Percentiles rank a stretch among this genome's conserved stretches.
These are phyloP conservation scores for Strongylocentrotus purpuratus DNA, from an alignment of 35 echinoderm and acorn worm species.

Conservation along the genomic window DNA sequence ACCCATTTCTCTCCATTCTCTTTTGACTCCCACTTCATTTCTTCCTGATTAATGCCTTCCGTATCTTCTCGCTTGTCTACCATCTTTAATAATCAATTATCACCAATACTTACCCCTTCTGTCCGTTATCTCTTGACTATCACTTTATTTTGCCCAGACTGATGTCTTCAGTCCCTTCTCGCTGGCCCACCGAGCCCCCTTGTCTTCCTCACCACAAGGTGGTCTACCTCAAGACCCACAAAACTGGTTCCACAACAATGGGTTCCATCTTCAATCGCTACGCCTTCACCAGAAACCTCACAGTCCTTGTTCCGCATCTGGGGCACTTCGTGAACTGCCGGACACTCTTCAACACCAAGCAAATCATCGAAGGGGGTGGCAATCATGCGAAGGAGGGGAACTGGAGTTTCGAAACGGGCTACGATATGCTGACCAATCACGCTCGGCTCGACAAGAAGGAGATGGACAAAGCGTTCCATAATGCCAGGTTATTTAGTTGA, in stretches of 20 bases:
- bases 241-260: conserved; percentile 29
- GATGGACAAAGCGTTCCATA: too few species aligned
- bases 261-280: conserved; percentile 28
- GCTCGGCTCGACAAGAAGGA: not conserved
- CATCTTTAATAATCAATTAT: too few species aligned
- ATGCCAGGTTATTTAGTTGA: too few species aligned
- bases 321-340: not conserved
- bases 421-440: conserved; percentile 56
- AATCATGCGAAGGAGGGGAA: not conserved
- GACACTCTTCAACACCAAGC: not conserved
- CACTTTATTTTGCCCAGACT: not conserved
- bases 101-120: too few species aligned
- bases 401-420: not conserved
- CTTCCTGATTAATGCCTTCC: too few species aligned
- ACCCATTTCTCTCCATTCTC: too few species aligned
- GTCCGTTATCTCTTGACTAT: too few species aligned
- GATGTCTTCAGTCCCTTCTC: not conserved
- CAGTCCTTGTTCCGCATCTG: conserved; percentile 1
- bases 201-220: conserved; percentile 21
- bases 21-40: too few species aligned
- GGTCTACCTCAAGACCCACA: conserved; percentile 48
- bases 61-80: too few species aligned
- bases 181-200: not conserved
- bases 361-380: not conserved
- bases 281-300: too few species aligned